Evolutionary conservation across 2,797 vertebrate species (phyloP).

Genomic region (Nyctibius grandis): DNA sequence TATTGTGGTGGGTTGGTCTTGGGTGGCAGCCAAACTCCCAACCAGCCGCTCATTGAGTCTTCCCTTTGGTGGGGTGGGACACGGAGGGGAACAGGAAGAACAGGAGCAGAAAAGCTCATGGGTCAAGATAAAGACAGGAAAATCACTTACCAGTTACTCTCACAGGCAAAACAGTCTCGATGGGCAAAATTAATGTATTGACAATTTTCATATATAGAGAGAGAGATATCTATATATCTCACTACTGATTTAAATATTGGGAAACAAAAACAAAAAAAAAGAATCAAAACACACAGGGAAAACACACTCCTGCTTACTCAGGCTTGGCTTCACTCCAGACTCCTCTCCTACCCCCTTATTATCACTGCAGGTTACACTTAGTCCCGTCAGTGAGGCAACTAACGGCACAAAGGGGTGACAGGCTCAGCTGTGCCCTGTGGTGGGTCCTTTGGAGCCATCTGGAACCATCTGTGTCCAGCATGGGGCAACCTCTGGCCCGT

Average conservation of each 20-base stretch:
- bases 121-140: neutral
- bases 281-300: neutral
- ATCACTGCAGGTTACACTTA: neutral
- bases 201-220: no score
- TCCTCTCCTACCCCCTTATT: neutral
- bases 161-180: neutral
- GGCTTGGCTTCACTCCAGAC: neutral
- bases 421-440: neutral
- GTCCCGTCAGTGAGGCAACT: neutral
- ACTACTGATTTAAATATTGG: neutral
- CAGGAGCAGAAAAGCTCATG: neutral
- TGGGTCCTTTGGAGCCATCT: neutral
- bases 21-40: neutral
- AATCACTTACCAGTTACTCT: no score
- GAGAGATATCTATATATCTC: no score
- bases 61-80: neutral
- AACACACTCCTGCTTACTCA: neutral
- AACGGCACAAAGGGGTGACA: neutral
- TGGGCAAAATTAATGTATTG: neutral
- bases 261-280: neutral
- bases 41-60: neutral
- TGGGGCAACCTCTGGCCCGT: rapidly evolving
- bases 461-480: neutral
- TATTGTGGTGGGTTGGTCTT: neutral
- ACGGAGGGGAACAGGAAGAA: neutral